These are phyloP conservation scores for Thecophora atra DNA, from an alignment of 2,888 invertebrate genomes.

Conservation along the genomic window DNA sequence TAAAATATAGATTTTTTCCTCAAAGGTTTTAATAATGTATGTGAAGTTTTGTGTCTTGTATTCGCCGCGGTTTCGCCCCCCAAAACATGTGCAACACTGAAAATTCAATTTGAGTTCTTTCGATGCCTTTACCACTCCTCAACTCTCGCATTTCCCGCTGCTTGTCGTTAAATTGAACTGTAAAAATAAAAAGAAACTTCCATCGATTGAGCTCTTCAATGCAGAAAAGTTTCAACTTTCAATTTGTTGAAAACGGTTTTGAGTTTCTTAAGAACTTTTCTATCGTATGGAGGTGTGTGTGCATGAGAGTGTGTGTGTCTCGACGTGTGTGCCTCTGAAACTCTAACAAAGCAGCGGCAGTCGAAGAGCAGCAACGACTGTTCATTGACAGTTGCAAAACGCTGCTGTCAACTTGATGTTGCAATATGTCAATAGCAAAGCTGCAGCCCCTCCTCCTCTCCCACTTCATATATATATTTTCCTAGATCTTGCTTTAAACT, in stretches of 20 bases:
- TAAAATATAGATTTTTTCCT: too few relatives aligned
- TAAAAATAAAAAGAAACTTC: conserved; percentile 5
- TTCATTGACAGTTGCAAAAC: conserved; percentile 33
- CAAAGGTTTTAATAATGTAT: too few relatives aligned
- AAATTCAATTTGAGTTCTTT: not conserved
- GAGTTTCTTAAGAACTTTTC: conserved; percentile 11
- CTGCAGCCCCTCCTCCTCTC: not conserved
- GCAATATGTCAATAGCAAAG: conserved; percentile 27
- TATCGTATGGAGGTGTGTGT: not conserved
- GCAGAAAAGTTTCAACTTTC: conserved; percentile 23
- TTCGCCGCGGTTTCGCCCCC: too few relatives aligned
- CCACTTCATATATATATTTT: not conserved
- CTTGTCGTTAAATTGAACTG: not conserved
- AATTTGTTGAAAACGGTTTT: conserved; percentile 19
- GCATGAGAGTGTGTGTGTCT: not conserved
- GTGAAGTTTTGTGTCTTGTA: too few relatives aligned
- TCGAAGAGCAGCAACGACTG: not conserved
- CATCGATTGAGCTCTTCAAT: conserved; percentile 2
- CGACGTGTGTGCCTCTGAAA: not conserved
- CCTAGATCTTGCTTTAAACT: not conserved
- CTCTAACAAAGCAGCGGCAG: not conserved
- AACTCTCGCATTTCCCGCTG: not conserved
- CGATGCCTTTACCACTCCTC: not conserved
- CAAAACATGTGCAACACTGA: not conserved
- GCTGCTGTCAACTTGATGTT: conserved; percentile 37